A percentile compares a stretch with the other conserved stretches of the same genome.
Evolutionary conservation across 2,797 vertebrate genomes (phyloP).

Genomic region (Setipinna tenuifilis): DNA sequence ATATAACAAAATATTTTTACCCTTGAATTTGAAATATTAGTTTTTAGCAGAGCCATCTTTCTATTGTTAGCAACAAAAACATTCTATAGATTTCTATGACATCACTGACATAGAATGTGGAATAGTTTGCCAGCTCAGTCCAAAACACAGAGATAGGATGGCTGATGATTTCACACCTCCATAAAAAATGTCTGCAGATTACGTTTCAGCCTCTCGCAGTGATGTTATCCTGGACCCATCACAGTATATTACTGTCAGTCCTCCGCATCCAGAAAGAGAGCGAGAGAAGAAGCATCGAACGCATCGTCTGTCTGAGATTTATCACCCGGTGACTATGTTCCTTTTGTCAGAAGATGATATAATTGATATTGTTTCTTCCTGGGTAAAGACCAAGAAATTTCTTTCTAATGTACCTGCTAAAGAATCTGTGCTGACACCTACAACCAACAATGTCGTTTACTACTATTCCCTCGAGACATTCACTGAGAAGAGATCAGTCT

Average conservation of each 20-base stretch:
- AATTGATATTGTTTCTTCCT: conserved; percentile 20
- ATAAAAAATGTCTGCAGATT: background rate
- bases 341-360: conserved; percentile 25
- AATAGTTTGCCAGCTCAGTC: background rate
- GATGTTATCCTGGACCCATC: conserved; percentile 29
- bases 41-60: too few relatives aligned
- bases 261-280: background rate
- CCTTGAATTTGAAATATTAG: too few relatives aligned
- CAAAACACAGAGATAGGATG: background rate
- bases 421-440: conserved; percentile 16
- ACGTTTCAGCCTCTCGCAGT: background rate
- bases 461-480: conserved; percentile 33
- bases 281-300: background rate
- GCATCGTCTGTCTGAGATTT: background rate
- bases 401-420: conserved; percentile 1
- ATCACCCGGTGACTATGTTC: background rate
- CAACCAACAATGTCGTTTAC: conserved; percentile 19
- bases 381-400: conserved; percentile 1
- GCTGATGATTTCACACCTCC: background rate
- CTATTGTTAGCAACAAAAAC: background rate
- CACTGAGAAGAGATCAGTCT: conserved; percentile 36
- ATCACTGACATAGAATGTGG: background rate
- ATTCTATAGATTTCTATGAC: background rate
- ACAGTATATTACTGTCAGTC: conserved; percentile 22
- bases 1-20: too few relatives aligned